phyloP scores from a whole-genome alignment of 2,888 invertebrate genomes.

The Calliphora vomitoria region DNA sequence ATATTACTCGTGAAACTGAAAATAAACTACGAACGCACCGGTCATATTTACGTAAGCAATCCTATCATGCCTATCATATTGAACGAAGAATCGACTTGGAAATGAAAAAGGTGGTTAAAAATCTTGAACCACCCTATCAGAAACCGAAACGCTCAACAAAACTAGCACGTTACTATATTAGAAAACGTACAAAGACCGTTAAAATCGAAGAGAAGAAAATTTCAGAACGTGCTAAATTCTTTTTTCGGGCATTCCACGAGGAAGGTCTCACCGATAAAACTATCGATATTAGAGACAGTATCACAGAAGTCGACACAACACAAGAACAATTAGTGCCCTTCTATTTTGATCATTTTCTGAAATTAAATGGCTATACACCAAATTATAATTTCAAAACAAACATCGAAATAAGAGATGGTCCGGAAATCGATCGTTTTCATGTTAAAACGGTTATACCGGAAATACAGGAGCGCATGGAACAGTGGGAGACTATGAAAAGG shows the following conservation, averaged over 20 bases:
- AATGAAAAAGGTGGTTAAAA: conserved; percentile 81
- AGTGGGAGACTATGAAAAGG: conserved; percentile 79
- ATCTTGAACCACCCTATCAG: conserved; percentile 80
- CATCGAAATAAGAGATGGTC: conserved; percentile 81
- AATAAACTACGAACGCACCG: conserved; percentile 77
- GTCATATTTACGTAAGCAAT: conserved; percentile 78
- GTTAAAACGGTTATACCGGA: conserved; percentile 76
- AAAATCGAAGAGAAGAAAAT: conserved; percentile 74
- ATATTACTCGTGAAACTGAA: conserved; percentile 77
- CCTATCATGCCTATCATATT: conserved; percentile 80
- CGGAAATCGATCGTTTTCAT: conserved; percentile 78
- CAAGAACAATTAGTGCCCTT: conserved; percentile 83
- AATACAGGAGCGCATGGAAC: conserved; percentile 76
- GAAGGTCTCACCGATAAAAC: conserved; percentile 75
- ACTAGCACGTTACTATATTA: conserved; percentile 78
- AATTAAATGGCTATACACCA: conserved; percentile 82
- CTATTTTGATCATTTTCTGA: conserved; percentile 83
- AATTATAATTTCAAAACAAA: conserved; percentile 83
- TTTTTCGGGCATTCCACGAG: conserved; percentile 81
- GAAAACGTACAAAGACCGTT: conserved; percentile 74
- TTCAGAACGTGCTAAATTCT: conserved; percentile 80
- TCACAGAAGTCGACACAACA: conserved; percentile 78
- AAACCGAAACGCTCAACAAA: conserved; percentile 78
- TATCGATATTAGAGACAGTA: conserved; percentile 76
- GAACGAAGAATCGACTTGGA: conserved; percentile 82